Base-by-base conservation (phyloP, 2,113 vertebrate genomes). In the Megaleporinus macrocephalus region DNA sequence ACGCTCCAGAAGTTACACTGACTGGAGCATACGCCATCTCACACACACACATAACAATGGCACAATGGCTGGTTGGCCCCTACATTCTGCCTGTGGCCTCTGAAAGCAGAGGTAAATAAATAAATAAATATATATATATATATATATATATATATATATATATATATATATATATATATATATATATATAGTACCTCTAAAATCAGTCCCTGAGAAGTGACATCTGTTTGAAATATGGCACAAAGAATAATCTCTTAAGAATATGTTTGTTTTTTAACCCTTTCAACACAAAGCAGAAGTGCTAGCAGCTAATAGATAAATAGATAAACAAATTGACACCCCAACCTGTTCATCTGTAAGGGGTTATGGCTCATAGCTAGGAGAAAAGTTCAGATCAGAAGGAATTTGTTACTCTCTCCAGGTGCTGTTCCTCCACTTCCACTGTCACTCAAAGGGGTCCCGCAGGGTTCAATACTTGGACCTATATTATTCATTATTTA, bases 181-280 rank as follows among this genome's bases (percentile, higher is more conserved):
- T n/a, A n/a, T n/a, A n/a, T n/a, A n/a, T n/a, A 77, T 59, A 72
- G 29, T 73, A n/a, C 69, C 44, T 69, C 73, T 73, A 5, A 72
- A 27, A 76, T 59, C 65, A 30, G 62, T 26, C 66, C 44, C 27
- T 57, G 22, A 22, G 53, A 55, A 55, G 53, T 7, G 3, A 55
- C 53, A 22, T 55, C 53, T 22, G 2, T 55, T 36, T 68, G 29
- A 33, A 22, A 1, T 68, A 36, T 22, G 16, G 2, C 30, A 68
- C 18, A 68, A 36, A 4, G 6, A 30, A 65, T 5, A 18, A 68
- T 68, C 29, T 68, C 29, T 5, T 0, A 36, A 36, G 30, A 68
- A 33, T 30, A 36, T 2, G 65, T 20, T 36, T 33, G 30, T 36
- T 7, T 7, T 4, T 36, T n/a, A n/a, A 36, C 9, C 41, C 41